Base-by-base conservation (phyloP, 2,888 invertebrate species). In the Cartodere bifasciata region DNA sequence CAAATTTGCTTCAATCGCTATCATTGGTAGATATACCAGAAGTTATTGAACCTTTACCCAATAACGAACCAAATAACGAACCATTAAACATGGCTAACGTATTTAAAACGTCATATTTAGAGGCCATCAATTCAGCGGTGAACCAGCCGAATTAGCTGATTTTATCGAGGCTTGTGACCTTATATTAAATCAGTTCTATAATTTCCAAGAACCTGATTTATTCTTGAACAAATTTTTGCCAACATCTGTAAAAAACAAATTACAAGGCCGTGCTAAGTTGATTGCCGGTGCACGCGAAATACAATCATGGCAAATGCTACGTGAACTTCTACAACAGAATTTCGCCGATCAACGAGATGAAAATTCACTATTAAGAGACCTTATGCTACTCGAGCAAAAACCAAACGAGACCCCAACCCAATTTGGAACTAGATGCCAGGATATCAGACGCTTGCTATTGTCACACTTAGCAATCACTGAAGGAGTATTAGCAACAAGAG, bases 321-420 rank as follows among this genome's bases (percentile, higher is more conserved):
- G 13, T 11, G 13, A 31, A 16, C 5, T 32, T 13, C 16, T 32
- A 32, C 26, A 16, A 28, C 31, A 31, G 29, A 16, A 10, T 13
- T 31, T 31, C 13, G 31, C 27, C 9, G 29, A 31, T 31, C 31
- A 31, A 31, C 4, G 31, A 13, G 28, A 31, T 13, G 32, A 32
- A 28, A 28, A 16, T 14, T 28, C 26, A 4, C 13, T 32, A 5
- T 14, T 32, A 11, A 11, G 28, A 15, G 32, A 32, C 17, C 28
- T 30, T 17, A 32, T 32, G 32, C 9, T 20, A 17, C 12, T 32
- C 4, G 20, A 31, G 14, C 31, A 25, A n/a, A 17, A n/a, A n/a
- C n/a, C 13, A 15, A 31, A 31, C 15, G 31, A 31, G 27, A 31
- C 31, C 9, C 25, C 31, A 4, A 16, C 25, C 12, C 28, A 31